These are phyloP conservation scores for Nomia melanderi DNA, from an alignment of 1,140 invertebrate genomes.

Conservation along the genomic window DNA sequence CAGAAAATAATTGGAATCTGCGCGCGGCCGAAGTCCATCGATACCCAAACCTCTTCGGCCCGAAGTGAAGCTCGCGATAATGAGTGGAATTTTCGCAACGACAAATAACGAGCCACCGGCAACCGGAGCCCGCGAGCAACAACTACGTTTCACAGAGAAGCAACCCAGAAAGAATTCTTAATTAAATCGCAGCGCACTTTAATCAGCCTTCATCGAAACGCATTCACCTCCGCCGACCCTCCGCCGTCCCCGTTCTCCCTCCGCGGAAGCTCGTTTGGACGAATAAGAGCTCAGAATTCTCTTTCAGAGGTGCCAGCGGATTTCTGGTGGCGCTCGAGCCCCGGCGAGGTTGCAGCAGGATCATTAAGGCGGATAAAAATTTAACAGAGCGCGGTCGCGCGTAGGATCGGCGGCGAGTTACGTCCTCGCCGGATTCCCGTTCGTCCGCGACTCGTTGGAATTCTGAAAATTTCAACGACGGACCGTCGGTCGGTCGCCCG, in stretches of 20 bases:
- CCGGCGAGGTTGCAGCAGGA: background rate
- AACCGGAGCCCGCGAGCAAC: background rate
- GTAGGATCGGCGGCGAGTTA: no score
- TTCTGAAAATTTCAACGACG: conserved; percentile 32
- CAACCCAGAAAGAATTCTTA: background rate
- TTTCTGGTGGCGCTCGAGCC: background rate
- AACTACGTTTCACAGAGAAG: conserved; percentile 9
- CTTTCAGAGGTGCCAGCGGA: background rate
- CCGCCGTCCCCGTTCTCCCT: background rate
- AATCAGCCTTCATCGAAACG: background rate
- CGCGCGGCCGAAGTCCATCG: background rate
- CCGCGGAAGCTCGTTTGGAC: no score
- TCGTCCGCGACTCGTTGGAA: background rate
- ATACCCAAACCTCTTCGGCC: background rate
- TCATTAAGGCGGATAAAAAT: conserved; percentile 33
- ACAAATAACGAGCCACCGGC: background rate
- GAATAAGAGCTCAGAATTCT: background rate
- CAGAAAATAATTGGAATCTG: background rate
- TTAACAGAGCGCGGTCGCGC: conserved; percentile 16
- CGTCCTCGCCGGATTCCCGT: background rate
- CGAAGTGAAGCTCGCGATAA: no score
- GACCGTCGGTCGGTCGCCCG: background rate
- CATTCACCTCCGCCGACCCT: no score
- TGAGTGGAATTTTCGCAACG: background rate
- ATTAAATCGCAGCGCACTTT: conserved; percentile 13